phyloP scores from a whole-genome alignment of 2,888 invertebrate species.

The Prosapia bicincta region DNA sequence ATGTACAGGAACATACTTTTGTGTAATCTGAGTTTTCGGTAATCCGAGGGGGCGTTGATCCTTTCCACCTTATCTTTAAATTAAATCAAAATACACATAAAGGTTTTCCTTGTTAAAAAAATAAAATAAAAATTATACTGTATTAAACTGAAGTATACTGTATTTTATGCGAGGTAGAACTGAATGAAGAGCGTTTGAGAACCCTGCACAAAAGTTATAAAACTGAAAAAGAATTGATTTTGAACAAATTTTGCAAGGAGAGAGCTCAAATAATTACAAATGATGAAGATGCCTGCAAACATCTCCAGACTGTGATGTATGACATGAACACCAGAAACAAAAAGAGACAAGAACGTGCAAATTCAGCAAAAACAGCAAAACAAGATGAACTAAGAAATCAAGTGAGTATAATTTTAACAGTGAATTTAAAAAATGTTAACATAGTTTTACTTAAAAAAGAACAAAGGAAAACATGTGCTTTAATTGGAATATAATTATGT shows the following conservation, averaged over 20 bases:
- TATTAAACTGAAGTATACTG: too few species aligned
- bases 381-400: conserved; percentile 42
- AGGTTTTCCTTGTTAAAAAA: too few species aligned
- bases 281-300: conserved; percentile 53
- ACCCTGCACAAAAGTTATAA: conserved; percentile 56
- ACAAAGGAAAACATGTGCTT: too few species aligned
- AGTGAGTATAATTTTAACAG: conserved; percentile 18
- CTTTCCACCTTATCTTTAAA: too few species aligned
- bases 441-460: too few species aligned
- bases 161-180: conserved; percentile 47
- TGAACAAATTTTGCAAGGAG: conserved; percentile 54
- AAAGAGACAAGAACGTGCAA: conserved; percentile 39
- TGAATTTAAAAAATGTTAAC: too few species aligned
- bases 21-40: too few species aligned
- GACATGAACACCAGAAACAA: conserved; percentile 50
- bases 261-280: conserved; percentile 51
- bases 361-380: conserved; percentile 42
- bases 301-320: conserved; percentile 55
- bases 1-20: too few species aligned
- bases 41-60: too few species aligned
- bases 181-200: conserved; percentile 55
- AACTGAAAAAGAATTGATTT: conserved; percentile 53
- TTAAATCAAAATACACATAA: too few species aligned
- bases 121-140: too few species aligned
- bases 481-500: too few species aligned